Conservation (phyloP, 30 jellyfish, hydroid and myxozoan genomes). For the Chironex yamaguchii region DNA sequence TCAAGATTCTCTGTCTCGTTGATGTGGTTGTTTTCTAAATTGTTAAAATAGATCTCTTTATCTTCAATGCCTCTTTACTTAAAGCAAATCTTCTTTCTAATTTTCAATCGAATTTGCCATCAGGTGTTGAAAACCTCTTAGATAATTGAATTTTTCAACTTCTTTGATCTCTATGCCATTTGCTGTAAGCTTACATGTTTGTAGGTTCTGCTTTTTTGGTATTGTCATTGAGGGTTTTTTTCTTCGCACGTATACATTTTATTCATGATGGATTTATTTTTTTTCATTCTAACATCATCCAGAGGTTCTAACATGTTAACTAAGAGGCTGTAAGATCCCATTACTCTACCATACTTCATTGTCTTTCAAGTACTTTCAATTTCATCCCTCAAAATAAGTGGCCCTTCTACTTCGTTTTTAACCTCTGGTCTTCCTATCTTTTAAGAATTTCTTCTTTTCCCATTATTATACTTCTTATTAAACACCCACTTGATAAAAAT, state of each 20-base stretch:
- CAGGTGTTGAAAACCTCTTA: slow-evolving; percentile 56
- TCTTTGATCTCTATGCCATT: slow-evolving; percentile 40
- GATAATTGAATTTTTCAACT: slow-evolving; percentile 42
- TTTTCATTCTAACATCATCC: not conserved
- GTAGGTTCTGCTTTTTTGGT: slow-evolving; percentile 28
- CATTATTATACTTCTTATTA: slow-evolving; percentile 39
- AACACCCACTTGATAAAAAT: slow-evolving; percentile 54
- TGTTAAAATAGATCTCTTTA: slow-evolving; percentile 54
- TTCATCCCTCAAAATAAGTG: not conserved
- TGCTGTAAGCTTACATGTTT: slow-evolving; percentile 55
- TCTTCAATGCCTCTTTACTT: slow-evolving; percentile 49
- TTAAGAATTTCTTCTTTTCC: slow-evolving; percentile 46
- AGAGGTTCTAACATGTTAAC: not conserved
- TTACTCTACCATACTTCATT: not conserved
- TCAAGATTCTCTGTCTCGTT: slow-evolving; percentile 34
- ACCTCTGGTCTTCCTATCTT: slow-evolving; percentile 71
- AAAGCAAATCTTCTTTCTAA: slow-evolving; percentile 41
- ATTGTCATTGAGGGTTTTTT: slow-evolving; percentile 55
- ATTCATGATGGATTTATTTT: no score
- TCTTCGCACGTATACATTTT: slow-evolving; percentile 20
- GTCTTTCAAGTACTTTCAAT: not conserved
- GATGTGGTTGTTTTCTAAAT: slow-evolving; percentile 13
- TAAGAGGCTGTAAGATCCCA: not conserved
- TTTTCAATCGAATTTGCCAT: slow-evolving; percentile 70
- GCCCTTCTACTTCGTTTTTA: slow-evolving; percentile 43